A percentile compares a stretch with the other conserved stretches of the same genome.
These are phyloP conservation scores for Ptilonorhynchus violaceus DNA, from an alignment of 2,113 vertebrate species.

Conservation along the genomic window DNA sequence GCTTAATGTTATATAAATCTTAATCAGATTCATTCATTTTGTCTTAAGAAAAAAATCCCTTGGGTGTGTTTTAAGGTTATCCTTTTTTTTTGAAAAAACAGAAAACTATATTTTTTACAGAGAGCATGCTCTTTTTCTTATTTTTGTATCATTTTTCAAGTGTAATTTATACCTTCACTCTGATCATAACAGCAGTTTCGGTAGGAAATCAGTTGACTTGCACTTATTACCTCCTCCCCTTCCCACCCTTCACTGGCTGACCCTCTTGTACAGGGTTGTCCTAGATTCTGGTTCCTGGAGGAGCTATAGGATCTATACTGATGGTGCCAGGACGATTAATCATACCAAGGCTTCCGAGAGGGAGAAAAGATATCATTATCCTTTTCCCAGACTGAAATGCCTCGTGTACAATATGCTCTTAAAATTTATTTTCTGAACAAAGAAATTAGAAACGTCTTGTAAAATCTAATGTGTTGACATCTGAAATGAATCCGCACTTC, in stretches of 20 bases:
- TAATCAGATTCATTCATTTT: constrained; percentile 44
- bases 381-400: constrained; percentile 9
- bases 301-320: not conserved
- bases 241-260: not conserved
- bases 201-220: constrained; percentile 1
- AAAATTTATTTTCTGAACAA: not conserved
- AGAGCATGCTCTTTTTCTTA: constrained; percentile 77
- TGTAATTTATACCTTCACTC: constrained; percentile 74
- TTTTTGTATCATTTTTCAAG: constrained; percentile 80
- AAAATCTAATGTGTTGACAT: not conserved
- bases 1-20: constrained; percentile 50
- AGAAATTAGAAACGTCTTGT: not conserved
- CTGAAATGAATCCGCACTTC: not conserved
- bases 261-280: not conserved
- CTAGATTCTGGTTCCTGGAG: not conserved
- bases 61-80: constrained; percentile 22
- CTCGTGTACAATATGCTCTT: not conserved
- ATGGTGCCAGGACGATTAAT: not conserved
- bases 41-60: constrained; percentile 12
- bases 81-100: constrained; percentile 64
- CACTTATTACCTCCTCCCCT: not conserved
- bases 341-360: not conserved
- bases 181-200: constrained; percentile 42
- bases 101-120: constrained; percentile 80
- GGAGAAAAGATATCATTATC: not conserved